Evolutionary conservation across 2,888 invertebrate genomes (phyloP).

Genomic region (Morpho achilles): DNA sequence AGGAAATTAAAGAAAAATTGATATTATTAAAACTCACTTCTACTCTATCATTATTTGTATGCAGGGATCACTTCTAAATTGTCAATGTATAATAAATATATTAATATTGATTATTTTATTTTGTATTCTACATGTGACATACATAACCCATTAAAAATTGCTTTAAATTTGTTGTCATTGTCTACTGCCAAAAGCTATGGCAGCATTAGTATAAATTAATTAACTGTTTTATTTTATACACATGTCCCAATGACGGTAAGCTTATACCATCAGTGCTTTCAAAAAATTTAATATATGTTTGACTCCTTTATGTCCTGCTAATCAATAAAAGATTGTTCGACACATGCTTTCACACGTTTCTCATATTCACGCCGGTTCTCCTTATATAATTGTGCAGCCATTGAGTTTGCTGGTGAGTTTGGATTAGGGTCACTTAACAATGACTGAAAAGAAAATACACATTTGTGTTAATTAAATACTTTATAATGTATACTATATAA

Average conservation of each 20-base stretch:
- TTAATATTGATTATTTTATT: constrained; percentile 15
- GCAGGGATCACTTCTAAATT: constrained; percentile 29
- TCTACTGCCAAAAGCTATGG: constrained; percentile 26
- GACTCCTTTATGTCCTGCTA: constrained; percentile 73
- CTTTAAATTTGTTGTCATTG: constrained; percentile 12
- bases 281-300: constrained; percentile 33
- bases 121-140: constrained; percentile 16
- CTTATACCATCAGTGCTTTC: constrained; percentile 43
- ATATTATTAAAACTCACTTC: constrained; percentile 25
- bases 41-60: constrained; percentile 31
- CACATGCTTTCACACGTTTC: constrained; percentile 99
- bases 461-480: neutral
- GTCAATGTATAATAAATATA: constrained; percentile 4
- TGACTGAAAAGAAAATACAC: constrained; percentile 86
- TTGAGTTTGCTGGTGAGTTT: constrained; percentile 99
- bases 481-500: too few species aligned
- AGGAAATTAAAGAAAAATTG: constrained; percentile 12
- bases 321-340: constrained; percentile 99
- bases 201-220: constrained; percentile 34
- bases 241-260: constrained; percentile 65
- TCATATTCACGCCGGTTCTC: constrained; percentile 99
- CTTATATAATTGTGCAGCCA: constrained; percentile 99
- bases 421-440: constrained; percentile 99
- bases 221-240: constrained; percentile 32
- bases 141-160: constrained; percentile 13